These are phyloP conservation scores for Tupaia tana DNA, from an alignment of 2,113 vertebrate species.

Conservation along the genomic window DNA sequence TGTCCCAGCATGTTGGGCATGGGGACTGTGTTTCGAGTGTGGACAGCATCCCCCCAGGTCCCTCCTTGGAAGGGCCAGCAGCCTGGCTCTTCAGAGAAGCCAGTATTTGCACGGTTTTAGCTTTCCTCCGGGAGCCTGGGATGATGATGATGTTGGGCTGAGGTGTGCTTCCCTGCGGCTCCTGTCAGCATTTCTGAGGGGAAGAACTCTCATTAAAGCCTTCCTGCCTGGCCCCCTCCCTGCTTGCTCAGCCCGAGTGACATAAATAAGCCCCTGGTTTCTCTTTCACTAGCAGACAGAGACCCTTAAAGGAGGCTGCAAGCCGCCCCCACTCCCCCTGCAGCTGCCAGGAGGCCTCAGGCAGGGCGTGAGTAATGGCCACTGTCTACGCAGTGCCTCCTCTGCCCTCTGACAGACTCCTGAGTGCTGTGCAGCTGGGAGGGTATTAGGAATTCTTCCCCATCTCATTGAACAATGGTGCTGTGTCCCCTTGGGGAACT, in stretches of 20 bases:
- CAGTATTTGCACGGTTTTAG: not conserved
- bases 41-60: not conserved
- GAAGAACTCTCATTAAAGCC: slow-evolving; percentile 65
- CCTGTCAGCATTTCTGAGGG: slow-evolving; percentile 61
- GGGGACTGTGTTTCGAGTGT: not conserved
- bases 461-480: rapidly evolving
- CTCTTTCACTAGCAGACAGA: slow-evolving; percentile 24
- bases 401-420: slow-evolving; percentile 46
- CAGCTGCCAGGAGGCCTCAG: not conserved
- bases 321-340: not conserved
- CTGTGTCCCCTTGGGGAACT: not conserved
- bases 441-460: not conserved
- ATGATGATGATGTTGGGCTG: not conserved
- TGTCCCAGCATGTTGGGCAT: rapidly evolving
- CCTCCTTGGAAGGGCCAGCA: no score
- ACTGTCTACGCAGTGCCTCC: not conserved
- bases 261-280: slow-evolving; percentile 67
- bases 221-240: not conserved
- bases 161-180: slow-evolving; percentile 28
- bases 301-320: slow-evolving; percentile 15
- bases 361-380: slow-evolving; percentile 22
- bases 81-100: not conserved
- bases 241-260: not conserved
- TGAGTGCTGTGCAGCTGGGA: not conserved
- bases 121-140: not conserved